These are phyloP conservation scores for Philaenus spumarius DNA, from an alignment of 1,140 invertebrate genomes.

Conservation along the genomic window DNA sequence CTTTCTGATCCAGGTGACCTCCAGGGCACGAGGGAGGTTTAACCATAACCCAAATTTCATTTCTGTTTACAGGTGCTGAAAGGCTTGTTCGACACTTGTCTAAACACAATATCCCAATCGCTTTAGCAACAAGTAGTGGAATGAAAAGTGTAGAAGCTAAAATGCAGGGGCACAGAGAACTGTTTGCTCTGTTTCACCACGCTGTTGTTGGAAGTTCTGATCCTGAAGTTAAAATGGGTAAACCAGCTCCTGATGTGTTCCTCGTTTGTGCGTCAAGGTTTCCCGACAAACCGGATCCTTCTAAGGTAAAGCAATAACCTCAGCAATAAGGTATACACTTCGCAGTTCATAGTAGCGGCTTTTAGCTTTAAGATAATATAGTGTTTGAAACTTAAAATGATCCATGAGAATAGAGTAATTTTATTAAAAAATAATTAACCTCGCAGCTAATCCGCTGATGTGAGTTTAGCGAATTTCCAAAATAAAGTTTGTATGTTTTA, in stretches of 20 bases:
- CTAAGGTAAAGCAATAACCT: slow-evolving; percentile 46
- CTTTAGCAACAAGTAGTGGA: slow-evolving; percentile 83
- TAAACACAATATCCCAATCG: slow-evolving; percentile 69
- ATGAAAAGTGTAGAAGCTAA: slow-evolving; percentile 69
- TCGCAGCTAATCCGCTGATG: no score
- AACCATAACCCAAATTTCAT: no score
- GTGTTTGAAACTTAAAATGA: no score
- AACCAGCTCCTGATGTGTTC: slow-evolving; percentile 91
- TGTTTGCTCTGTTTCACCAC: slow-evolving; percentile 70
- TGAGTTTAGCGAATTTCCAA: no score
- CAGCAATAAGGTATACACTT: no score
- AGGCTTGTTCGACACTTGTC: slow-evolving; percentile 72
- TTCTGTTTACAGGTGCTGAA: slow-evolving; percentile 68
- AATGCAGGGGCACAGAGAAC: slow-evolving; percentile 58
- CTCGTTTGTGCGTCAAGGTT: slow-evolving; percentile 78
- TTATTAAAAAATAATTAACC: no score
- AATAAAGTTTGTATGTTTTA: no score
- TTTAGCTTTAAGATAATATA: no score
- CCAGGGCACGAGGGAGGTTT: no score
- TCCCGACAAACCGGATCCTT: slow-evolving; percentile 55
- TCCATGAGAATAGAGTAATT: no score
- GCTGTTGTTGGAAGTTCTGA: slow-evolving; percentile 79
- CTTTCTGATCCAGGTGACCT: no score
- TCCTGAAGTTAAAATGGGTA: slow-evolving; percentile 79
- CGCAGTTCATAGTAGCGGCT: no score